Evolutionary conservation across 2,888 invertebrate genomes (phyloP).

Genomic region (Piscicola geometra): DNA sequence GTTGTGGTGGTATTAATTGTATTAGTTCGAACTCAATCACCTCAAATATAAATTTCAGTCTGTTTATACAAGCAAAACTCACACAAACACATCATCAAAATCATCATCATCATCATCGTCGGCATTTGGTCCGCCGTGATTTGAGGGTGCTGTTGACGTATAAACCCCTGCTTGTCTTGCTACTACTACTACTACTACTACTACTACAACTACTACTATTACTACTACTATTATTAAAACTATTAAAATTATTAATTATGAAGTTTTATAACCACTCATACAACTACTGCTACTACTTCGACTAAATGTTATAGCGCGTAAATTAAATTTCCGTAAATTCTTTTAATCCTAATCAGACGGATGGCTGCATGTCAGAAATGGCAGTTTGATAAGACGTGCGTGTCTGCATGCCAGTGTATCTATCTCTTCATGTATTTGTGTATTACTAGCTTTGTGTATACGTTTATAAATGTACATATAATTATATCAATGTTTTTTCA

Average conservation of each 20-base stretch:
- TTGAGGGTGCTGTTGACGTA: too few relatives aligned
- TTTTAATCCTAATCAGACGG: background rate
- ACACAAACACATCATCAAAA: too few relatives aligned
- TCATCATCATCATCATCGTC: too few relatives aligned
- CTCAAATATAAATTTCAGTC: too few relatives aligned
- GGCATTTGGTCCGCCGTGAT: too few relatives aligned
- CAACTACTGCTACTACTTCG: conserved; percentile 22
- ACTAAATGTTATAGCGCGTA: background rate
- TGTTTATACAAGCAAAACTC: too few relatives aligned
- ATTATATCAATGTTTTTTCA: too few relatives aligned
- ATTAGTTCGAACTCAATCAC: too few relatives aligned
- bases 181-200: conserved; percentile 29
- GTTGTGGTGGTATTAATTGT: background rate
- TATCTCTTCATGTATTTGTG: background rate
- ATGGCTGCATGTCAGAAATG: background rate
- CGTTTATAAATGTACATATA: conserved; percentile 1
- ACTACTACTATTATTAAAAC: conserved; percentile 24
- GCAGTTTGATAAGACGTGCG: background rate
- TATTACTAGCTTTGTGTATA: background rate
- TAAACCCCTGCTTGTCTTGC: conserved; percentile 10
- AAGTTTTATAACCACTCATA: conserved; percentile 14
- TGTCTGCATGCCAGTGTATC: background rate
- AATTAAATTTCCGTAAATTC: background rate
- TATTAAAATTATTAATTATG: conserved; percentile 9
- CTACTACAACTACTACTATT: conserved; percentile 27